These are phyloP conservation scores for Cheilosia pagana DNA, from an alignment of 2,888 invertebrate genomes.

Conservation along the genomic window DNA sequence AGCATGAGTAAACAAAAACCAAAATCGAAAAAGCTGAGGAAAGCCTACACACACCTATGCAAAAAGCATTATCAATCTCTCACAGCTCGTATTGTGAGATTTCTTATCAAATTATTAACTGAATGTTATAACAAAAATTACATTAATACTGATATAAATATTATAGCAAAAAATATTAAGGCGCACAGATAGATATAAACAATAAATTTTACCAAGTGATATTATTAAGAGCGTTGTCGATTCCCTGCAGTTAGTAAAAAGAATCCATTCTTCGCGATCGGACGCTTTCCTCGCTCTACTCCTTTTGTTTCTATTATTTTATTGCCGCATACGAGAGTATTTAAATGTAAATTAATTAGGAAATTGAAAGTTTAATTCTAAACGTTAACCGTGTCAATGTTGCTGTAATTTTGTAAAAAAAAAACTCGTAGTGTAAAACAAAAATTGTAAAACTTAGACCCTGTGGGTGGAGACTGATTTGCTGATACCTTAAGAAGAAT, in stretches of 20 bases:
- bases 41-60: constrained; percentile 29
- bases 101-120: constrained; percentile 72
- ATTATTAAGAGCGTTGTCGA: constrained; percentile 60
- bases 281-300: constrained; percentile 36
- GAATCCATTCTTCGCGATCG: constrained; percentile 51
- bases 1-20: constrained; percentile 43
- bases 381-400: background rate
- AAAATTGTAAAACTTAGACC: background rate
- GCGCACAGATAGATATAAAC: constrained; percentile 56
- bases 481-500: background rate
- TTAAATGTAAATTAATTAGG: background rate
- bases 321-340: background rate
- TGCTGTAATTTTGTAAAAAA: background rate
- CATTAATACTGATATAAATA: constrained; percentile 63
- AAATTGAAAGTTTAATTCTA: background rate
- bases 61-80: constrained; percentile 58
- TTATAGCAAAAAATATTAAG: constrained; percentile 56
- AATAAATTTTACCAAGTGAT: constrained; percentile 44
- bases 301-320: background rate
- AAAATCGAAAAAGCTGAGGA: constrained; percentile 45
- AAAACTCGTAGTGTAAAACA: too few species aligned
- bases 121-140: constrained; percentile 53
- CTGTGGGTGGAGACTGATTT: background rate
- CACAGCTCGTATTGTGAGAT: constrained; percentile 45
- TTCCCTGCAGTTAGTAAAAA: constrained; percentile 56